Evolutionary conservation across 2,797 vertebrate genomes (phyloP), one percentile per base, ranked within the genome.

Genomic region (Acrossocheilus wenchowensis): DNA sequence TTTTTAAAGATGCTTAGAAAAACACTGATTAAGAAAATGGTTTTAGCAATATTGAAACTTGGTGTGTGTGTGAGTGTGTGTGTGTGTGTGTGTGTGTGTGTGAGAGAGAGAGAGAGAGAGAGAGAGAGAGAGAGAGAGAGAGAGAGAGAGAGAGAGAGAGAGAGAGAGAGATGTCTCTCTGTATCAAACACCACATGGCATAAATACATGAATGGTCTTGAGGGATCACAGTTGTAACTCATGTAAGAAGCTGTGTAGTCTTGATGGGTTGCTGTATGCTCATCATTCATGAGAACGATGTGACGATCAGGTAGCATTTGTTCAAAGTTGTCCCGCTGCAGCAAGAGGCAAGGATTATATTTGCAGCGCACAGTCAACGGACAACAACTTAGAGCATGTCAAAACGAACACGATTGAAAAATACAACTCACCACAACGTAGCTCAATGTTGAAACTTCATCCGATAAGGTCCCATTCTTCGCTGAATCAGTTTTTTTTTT

Each of bases 401-500:
- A 36, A 77, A 26, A 19, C 54, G 23, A 45, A 83, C n/a, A 21
- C 21, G n/a, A 23, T 9, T 45, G 6, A 12, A 62, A 66, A 39
- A 6, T 71, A 41, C 19, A 89, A 95, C 95, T 95, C 92, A 96
- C 95, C 95, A 86, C 88, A 91, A 89, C 88, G 88, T 87, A 91
- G 90, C 91, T 91, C 87, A 88, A 91, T 85, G 91, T 91, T 82
- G 88, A 92, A 94, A 95, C 91, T 95, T 95, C 68, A 92, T 81
- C 84, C 89, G 91, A 89, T 88, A 92, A 87, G 91, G 85, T 93
- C 89, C 93, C 94, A 95, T 95, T 43, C 82, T 93, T 84, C 26
- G 19, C 81, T 74, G 48, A 91, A 88, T 90, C 17, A 54, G 68
- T 82, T 88, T 43, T 88, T 85, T 77, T 77, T 19, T 48, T 43